Base-by-base conservation (phyloP, 2,888 invertebrate genomes). In the Alsophila aescularia region DNA sequence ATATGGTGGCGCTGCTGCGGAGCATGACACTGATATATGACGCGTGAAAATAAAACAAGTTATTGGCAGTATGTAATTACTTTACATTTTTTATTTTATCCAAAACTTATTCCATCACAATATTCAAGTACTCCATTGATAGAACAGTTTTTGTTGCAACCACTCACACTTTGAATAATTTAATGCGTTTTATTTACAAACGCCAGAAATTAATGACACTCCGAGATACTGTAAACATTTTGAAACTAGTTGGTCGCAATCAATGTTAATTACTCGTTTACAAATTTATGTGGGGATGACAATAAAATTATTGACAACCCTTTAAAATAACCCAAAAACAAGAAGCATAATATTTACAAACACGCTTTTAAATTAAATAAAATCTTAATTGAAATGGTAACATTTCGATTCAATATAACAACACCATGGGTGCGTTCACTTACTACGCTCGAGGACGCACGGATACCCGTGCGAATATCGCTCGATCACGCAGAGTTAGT, bases 91-190 rank as follows among this genome's bases (percentile, higher is more conserved):
- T n/a, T n/a, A 75, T 77, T 79, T 65, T 61, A 55, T 64, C 71
- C 62, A 82, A 83, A 85, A 83, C 77, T 76, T 78, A 74, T 71
- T 79, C 69, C 70, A 77, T 40, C 76, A 79, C 76, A 77, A 75
- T 79, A 81, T 81, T 79, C 78, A 75, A 79, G 78, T 73, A 72
- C 66, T 69, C 69, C 75, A 73, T 71, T 66, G 73, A 66, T 58
- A 61, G 60, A 70, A 58, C 62, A 62, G 58, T 54, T 70, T 68
- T 69, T 73, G 69, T 72, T 69, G 69, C 68, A 35, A 68, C 53
- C 69, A 67, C 72, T 70, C 70, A 67, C 70, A 67, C 63, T 66
- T 55, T 49, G 21, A 42, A 41, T 47, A 39, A 47, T 41, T 47
- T 51, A 47, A 42, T 37, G 34, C 32, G 41, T 27, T 14, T 27